A percentile compares a stretch with the other conserved stretches of the same genome.
Conservation (phyloP, 2,113 vertebrate genomes). For the Pangasianodon gigas region DNA sequence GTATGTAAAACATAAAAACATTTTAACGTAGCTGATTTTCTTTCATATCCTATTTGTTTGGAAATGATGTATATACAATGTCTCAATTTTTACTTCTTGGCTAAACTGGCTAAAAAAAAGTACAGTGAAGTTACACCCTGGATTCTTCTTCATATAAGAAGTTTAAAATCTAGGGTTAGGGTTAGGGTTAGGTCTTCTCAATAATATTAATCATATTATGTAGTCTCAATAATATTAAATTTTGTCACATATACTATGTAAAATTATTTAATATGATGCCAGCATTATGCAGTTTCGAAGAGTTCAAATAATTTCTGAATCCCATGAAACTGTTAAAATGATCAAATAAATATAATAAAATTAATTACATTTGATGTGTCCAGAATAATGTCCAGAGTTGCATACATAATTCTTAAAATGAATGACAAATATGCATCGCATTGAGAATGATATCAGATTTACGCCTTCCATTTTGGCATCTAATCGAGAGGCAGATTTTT, state of each 20-base stretch:
- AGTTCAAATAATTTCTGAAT: background rate
- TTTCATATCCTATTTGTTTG: background rate
- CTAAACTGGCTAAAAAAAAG: no score
- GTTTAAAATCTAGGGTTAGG: background rate
- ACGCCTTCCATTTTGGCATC: background rate
- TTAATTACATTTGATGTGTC: background rate
- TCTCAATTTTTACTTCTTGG: background rate
- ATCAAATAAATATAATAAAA: background rate
- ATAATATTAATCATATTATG: background rate
- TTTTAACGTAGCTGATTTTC: background rate
- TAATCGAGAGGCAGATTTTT: background rate
- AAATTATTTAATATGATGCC: background rate
- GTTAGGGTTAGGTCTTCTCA: background rate
- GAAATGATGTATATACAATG: background rate
- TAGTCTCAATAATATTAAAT: background rate
- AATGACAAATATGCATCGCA: background rate
- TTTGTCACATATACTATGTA: background rate
- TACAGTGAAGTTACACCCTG: background rate
- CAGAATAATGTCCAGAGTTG: background rate
- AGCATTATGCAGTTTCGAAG: background rate
- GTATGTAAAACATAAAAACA: background rate
- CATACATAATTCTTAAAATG: background rate
- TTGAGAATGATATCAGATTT: background rate
- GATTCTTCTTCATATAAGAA: background rate
- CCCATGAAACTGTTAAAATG: background rate